Percentiles rank a stretch among this genome's conserved stretches.
These are phyloP conservation scores for Sardina pilchardus DNA, from an alignment of 2,113 vertebrate genomes.

Conservation along the genomic window DNA sequence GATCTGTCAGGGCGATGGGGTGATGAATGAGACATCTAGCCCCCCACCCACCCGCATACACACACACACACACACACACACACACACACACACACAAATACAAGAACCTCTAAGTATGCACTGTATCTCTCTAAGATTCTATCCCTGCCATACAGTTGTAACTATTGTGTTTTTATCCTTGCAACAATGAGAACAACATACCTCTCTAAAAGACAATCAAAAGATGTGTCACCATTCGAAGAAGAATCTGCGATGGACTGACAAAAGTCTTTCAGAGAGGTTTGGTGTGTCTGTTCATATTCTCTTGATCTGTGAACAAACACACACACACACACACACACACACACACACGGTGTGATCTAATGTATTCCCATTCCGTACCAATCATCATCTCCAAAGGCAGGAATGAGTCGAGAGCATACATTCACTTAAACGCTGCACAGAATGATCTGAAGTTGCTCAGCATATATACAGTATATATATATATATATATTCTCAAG, in stretches of 20 bases:
- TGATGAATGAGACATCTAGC: slow-evolving; percentile 66
- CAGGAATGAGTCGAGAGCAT: too few species aligned
- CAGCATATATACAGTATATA: too few species aligned
- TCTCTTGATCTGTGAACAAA: too few species aligned
- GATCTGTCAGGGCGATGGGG: slow-evolving; percentile 58
- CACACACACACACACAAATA: slow-evolving; percentile 26
- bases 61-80: background rate
- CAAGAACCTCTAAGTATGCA: background rate
- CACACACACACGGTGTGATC: too few species aligned
- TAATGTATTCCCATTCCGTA: too few species aligned
- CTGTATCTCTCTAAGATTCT: too few species aligned
- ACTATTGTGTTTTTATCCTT: background rate
- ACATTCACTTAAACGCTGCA: too few species aligned
- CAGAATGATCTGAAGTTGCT: too few species aligned
- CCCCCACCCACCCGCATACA: slow-evolving; percentile 44
- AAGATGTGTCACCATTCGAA: background rate
- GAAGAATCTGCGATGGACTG: background rate
- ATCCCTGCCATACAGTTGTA: background rate
- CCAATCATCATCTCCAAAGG: too few species aligned
- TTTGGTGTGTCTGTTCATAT: background rate
- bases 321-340: too few species aligned
- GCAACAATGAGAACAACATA: background rate
- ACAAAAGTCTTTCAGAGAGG: background rate
- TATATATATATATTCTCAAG: too few species aligned
- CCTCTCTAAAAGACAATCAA: background rate